Base-by-base conservation (phyloP, 2,888 invertebrate species). In the Macroteleia sp. region DNA sequence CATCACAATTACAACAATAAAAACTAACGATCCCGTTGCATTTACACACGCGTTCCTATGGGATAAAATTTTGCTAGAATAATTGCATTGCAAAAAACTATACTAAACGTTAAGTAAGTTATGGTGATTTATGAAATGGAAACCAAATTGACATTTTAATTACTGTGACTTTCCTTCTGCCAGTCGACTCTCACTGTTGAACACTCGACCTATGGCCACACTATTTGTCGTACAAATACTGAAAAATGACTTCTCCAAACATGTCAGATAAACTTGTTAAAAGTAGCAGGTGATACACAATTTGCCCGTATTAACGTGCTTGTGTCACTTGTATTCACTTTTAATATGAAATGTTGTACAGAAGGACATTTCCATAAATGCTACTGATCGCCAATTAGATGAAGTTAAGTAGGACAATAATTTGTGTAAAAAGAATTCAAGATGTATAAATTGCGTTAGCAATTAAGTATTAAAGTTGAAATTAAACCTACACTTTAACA, bases 291-390 rank as follows among this genome's bases (percentile, higher is more conserved):
- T 73, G 62, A 64, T 50, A 20, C 41, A 32, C 39, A 56, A 56
- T 73, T 73, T 61, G 54, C 57, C 42, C 30, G 42, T 57, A 50
- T 73, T 73, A 57, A 73, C 64, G 57, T 50, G 28, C 56, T 22
- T 57, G 62, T 64, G 50, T 64, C 73, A 50, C 57, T 64, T 34
- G 64, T 56, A 28, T 34, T 20, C 20, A 48, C 30, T 56, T 71
- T 62, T 71, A 62, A 62, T 71, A 56, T 48, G 71, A 62, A 71
- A 71, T 71, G 71, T 62, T 9, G 56, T 44, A 41, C 48, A 20
- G 56, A 62, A 56, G 48, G 54, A n/a, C n/a, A n/a, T 48, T 62
- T 44, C 36, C 48, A 39, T 32, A 25, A 36, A 17, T 48, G 62
- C 62, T 57, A 41, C 69, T 30, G 50, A n/a, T n/a, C n/a, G n/a